phyloP scores from a whole-genome alignment of 2,797 vertebrate genomes.

The Limnodromus scolopaceus region DNA sequence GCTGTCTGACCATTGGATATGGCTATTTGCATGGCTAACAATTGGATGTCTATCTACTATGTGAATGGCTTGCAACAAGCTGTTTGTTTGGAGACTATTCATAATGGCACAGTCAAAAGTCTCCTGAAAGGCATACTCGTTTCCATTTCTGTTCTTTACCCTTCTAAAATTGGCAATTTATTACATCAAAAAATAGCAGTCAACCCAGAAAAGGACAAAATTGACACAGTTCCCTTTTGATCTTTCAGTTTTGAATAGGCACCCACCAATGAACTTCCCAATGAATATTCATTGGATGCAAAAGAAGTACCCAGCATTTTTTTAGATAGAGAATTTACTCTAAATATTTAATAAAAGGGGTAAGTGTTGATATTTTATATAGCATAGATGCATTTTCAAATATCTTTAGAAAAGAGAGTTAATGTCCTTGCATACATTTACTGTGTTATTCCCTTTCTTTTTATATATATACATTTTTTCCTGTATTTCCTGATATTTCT shows the following conservation, averaged over 20 bases:
- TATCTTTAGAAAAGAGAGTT: not conserved
- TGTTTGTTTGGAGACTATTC: constrained; percentile 77
- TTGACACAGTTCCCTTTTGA: constrained; percentile 78
- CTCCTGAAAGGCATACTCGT: constrained; percentile 74
- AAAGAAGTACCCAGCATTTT: constrained; percentile 68
- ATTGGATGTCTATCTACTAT: constrained; percentile 74
- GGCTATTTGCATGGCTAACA: constrained; percentile 78
- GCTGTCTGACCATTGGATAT: constrained; percentile 76
- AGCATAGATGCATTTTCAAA: not conserved
- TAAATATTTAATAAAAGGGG: constrained; percentile 60
- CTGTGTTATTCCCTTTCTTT: not conserved
- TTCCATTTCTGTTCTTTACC: constrained; percentile 77
- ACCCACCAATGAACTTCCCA: constrained; percentile 73
- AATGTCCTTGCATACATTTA: not conserved
- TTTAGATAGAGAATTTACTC: constrained; percentile 51
- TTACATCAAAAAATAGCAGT: constrained; percentile 74
- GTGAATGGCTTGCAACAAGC: constrained; percentile 76
- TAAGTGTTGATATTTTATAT: not conserved
- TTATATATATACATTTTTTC: not conserved
- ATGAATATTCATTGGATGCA: constrained; percentile 79
- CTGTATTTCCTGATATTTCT: not conserved
- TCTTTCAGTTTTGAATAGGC: constrained; percentile 75
- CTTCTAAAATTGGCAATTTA: constrained; percentile 79
- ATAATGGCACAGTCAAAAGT: constrained; percentile 76
- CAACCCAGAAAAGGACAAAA: constrained; percentile 69